A percentile compares a stretch with the other conserved stretches of the same genome.
These are phyloP conservation scores for Trichacis sp. DNA, from an alignment of 2,888 invertebrate genomes.

Conservation along the genomic window DNA sequence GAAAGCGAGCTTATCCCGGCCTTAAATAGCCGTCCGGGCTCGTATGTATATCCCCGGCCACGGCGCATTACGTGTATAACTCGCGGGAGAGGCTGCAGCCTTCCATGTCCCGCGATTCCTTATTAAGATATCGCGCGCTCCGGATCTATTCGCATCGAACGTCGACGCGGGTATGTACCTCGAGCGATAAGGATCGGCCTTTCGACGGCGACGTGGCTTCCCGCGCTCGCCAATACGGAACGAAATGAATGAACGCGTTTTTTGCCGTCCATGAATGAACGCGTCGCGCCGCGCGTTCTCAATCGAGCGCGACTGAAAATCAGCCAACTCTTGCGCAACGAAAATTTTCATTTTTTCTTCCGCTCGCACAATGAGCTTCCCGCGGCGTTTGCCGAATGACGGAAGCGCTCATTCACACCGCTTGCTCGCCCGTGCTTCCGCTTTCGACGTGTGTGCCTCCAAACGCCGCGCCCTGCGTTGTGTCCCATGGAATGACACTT, in stretches of 20 bases:
- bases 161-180: slow-evolving; percentile 47
- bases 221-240: slow-evolving; percentile 15
- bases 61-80: slow-evolving; percentile 12
- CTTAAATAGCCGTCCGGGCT: slow-evolving; percentile 36
- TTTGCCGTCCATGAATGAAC: slow-evolving; percentile 35
- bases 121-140: slow-evolving; percentile 51
- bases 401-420: slow-evolving; percentile 44
- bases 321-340: background rate
- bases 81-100: slow-evolving; percentile 22
- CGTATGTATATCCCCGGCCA: slow-evolving; percentile 9
- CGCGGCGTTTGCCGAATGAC: slow-evolving; percentile 33
- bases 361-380: background rate
- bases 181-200: slow-evolving; percentile 52
- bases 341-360: background rate
- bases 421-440: slow-evolving; percentile 49
- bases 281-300: slow-evolving; percentile 16
- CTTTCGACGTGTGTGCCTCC: slow-evolving; percentile 20
- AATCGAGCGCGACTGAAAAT: slow-evolving; percentile 1
- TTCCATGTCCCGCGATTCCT: slow-evolving; percentile 44
- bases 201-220: slow-evolving; percentile 32
- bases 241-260: slow-evolving; percentile 7
- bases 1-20: slow-evolving; percentile 25
- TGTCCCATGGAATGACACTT: slow-evolving; percentile 10
- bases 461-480: slow-evolving; percentile 6
- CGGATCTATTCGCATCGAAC: slow-evolving; percentile 46